A percentile compares a stretch with the other conserved stretches of the same genome.
Evolutionary conservation across 2,888 invertebrate species (phyloP).

Genomic region (Eledona agricola): DNA sequence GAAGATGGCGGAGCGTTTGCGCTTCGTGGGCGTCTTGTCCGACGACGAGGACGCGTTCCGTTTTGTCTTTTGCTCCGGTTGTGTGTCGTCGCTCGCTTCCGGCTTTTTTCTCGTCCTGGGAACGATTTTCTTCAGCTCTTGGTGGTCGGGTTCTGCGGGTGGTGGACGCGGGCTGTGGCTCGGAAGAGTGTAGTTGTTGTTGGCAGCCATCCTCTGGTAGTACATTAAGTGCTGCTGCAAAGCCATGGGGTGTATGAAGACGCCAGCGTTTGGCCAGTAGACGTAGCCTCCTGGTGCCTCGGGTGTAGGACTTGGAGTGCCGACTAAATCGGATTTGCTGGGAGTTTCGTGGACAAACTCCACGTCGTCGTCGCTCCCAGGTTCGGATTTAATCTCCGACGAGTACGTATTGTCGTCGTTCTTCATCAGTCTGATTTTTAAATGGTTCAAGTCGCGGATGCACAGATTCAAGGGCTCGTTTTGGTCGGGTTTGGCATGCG

Average conservation of each 20-base stretch:
- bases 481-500: slow-evolving; percentile 56
- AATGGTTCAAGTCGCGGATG: slow-evolving; percentile 76
- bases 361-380: slow-evolving; percentile 66
- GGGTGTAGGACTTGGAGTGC: slow-evolving; percentile 62
- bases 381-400: slow-evolving; percentile 70
- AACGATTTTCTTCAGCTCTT: slow-evolving; percentile 60
- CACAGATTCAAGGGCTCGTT: slow-evolving; percentile 87
- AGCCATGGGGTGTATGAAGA: slow-evolving; percentile 79
- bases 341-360: slow-evolving; percentile 59
- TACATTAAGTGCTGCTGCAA: slow-evolving; percentile 76
- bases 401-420: slow-evolving; percentile 70
- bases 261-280: slow-evolving; percentile 76
- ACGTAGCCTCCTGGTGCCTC: slow-evolving; percentile 66
- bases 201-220: slow-evolving; percentile 77
- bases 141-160: slow-evolving; percentile 41
- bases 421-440: slow-evolving; percentile 72
- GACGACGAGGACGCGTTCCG: slow-evolving; percentile 57
- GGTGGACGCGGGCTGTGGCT: slow-evolving; percentile 53
- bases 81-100: slow-evolving; percentile 60
- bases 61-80: slow-evolving; percentile 57
- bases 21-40: slow-evolving; percentile 67
- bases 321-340: slow-evolving; percentile 53
- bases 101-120: slow-evolving; percentile 51
- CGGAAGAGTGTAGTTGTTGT: slow-evolving; percentile 56
- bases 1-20: slow-evolving; percentile 84